phyloP scores from a whole-genome alignment of 1,140 invertebrate genomes.

The Cydia fagiglandana region DNA sequence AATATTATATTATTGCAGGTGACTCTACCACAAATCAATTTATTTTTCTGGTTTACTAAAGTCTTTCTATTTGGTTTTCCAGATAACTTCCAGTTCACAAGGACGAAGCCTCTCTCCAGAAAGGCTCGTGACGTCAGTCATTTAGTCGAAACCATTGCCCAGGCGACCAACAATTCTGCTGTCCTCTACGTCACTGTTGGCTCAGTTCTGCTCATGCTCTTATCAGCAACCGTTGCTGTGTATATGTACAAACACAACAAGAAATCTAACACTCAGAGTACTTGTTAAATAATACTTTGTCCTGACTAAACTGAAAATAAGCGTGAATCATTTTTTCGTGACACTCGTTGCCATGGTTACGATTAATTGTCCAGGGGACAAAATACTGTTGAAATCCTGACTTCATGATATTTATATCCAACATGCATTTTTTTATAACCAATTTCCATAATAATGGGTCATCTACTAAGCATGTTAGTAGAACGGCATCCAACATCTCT shows the following conservation, averaged over 20 bases:
- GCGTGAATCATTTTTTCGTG: too few species aligned
- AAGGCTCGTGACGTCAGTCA: slow-evolving; percentile 56
- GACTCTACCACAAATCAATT: too few species aligned
- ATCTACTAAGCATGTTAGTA: too few species aligned
- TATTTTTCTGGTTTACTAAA: too few species aligned
- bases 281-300: slow-evolving; percentile 37
- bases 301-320: background rate
- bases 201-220: slow-evolving; percentile 44
- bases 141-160: slow-evolving; percentile 35
- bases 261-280: slow-evolving; percentile 35
- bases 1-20: too few species aligned
- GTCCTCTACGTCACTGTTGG: slow-evolving; percentile 54
- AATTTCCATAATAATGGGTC: too few species aligned
- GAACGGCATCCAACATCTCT: too few species aligned
- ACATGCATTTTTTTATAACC: too few species aligned
- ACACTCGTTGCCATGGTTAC: too few species aligned
- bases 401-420: too few species aligned
- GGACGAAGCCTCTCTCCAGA: slow-evolving; percentile 64
- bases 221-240: slow-evolving; percentile 50
- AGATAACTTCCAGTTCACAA: slow-evolving; percentile 64
- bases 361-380: too few species aligned
- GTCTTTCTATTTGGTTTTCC: slow-evolving; percentile 36
- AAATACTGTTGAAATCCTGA: too few species aligned
- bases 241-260: slow-evolving; percentile 51
- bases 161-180: slow-evolving; percentile 42